Evolutionary conservation across 2,888 invertebrate species (phyloP).

Genomic region (Latrodectus elegans): DNA sequence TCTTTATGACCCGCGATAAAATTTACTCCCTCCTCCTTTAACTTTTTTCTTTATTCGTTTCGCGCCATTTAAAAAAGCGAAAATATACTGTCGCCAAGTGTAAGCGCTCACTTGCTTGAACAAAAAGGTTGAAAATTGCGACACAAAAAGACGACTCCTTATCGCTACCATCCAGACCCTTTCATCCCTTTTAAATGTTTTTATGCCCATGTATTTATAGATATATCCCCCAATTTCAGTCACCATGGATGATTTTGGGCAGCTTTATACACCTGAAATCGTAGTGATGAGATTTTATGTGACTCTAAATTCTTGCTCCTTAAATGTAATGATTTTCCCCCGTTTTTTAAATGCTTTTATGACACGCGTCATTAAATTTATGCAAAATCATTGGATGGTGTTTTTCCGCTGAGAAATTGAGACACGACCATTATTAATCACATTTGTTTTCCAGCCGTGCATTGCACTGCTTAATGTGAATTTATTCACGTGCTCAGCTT

Average conservation of each 20-base stretch:
- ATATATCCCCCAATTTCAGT: slow-evolving; percentile 32
- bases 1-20: slow-evolving; percentile 49
- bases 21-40: slow-evolving; percentile 8
- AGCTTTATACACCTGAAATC: slow-evolving; percentile 37
- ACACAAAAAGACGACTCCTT: slow-evolving; percentile 31
- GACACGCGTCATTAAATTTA: slow-evolving; percentile 32
- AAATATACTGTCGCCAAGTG: slow-evolving; percentile 39
- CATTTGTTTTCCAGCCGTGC: too few species aligned
- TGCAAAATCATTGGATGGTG: slow-evolving; percentile 20
- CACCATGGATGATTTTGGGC: slow-evolving; percentile 17
- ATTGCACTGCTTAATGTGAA: too few species aligned
- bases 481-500: too few species aligned
- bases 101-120: background rate
- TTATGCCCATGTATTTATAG: slow-evolving; percentile 44
- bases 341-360: slow-evolving; percentile 23
- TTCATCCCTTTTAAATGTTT: slow-evolving; percentile 49
- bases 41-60: slow-evolving; percentile 31
- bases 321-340: slow-evolving; percentile 35
- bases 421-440: too few species aligned
- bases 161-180: slow-evolving; percentile 46
- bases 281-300: slow-evolving; percentile 48
- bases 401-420: too few species aligned
- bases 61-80: slow-evolving; percentile 48
- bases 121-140: slow-evolving; percentile 4
- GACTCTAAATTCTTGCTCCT: slow-evolving; percentile 35